phyloP scores from a whole-genome alignment of 1,140 invertebrate genomes.

The Ceratina japonica region DNA sequence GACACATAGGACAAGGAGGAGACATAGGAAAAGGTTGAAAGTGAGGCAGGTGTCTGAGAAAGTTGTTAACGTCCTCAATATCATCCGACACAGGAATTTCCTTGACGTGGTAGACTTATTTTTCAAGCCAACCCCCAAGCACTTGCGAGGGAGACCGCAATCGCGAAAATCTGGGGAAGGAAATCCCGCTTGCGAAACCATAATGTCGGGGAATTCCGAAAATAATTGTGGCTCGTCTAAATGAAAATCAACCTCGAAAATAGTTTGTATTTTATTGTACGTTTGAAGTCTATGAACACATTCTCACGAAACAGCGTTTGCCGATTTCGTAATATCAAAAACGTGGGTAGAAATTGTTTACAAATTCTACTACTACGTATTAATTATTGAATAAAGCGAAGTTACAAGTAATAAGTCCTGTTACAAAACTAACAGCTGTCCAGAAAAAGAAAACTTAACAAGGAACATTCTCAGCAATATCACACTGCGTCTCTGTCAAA shows the following conservation, averaged over 20 bases:
- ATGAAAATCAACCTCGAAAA: neutral
- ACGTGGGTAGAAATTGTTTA: neutral
- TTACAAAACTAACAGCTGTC: neutral
- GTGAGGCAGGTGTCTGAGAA: conserved; percentile 1
- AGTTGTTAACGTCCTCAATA: conserved; percentile 10
- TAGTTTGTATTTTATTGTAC: conserved; percentile 8
- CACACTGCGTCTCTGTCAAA: neutral
- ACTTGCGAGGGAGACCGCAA: neutral
- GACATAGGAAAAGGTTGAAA: neutral
- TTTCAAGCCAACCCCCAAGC: neutral
- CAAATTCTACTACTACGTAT: neutral
- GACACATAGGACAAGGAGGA: neutral
- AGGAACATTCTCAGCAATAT: neutral
- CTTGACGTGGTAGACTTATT: conserved; percentile 10
- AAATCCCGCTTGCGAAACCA: neutral
- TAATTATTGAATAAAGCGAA: neutral
- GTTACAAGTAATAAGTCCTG: neutral
- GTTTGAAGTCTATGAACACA: neutral
- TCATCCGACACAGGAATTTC: conserved; percentile 29
- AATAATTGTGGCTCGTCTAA: neutral
- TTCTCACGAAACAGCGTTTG: neutral
- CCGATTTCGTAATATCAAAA: conserved; percentile 4
- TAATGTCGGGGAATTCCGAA: neutral
- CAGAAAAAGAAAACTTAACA: neutral
- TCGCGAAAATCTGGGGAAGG: neutral